Percentiles rank a stretch among this genome's conserved stretches.
Conservation (phyloP, 2,797 vertebrate genomes). For the Sebastes hubbsi region DNA sequence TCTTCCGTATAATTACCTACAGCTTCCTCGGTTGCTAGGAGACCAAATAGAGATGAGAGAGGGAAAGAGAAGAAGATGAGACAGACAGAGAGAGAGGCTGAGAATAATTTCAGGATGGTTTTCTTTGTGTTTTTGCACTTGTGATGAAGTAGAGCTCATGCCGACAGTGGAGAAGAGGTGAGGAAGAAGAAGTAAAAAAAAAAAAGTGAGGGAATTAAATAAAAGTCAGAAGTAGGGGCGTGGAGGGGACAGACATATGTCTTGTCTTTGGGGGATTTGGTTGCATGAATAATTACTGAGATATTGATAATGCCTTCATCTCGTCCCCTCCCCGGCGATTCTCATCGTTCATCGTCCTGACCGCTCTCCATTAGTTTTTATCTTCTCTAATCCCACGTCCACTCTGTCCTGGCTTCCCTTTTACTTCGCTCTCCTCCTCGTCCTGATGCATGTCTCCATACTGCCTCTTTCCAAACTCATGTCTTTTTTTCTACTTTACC, state of each 20-base stretch:
- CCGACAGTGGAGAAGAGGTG: neutral
- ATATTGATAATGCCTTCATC: slow-evolving; percentile 37
- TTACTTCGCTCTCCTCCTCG: neutral
- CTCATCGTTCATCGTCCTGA: neutral
- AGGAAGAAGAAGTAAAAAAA: neutral
- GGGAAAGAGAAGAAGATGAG: neutral
- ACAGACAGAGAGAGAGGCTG: neutral
- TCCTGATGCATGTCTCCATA: neutral
- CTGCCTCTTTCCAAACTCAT: neutral
- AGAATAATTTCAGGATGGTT: slow-evolving; percentile 43
- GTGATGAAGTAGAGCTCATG: slow-evolving; percentile 2
- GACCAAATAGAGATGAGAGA: slow-evolving; percentile 48
- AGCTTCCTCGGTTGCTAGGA: slow-evolving; percentile 75
- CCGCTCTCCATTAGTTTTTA: neutral
- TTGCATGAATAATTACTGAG: slow-evolving; percentile 62
- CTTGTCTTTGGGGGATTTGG: slow-evolving; percentile 20
- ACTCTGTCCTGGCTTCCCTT: neutral
- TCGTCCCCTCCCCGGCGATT: neutral
- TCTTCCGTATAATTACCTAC: slow-evolving; percentile 67
- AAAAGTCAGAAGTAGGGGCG: neutral
- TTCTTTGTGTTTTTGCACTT: slow-evolving; percentile 16
- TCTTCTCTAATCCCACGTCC: neutral
- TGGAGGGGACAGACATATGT: neutral
- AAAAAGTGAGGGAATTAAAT: neutral
- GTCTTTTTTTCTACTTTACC: neutral